Conservation (phyloP, 2,888 invertebrate species). For the Lucinisca nassula region DNA sequence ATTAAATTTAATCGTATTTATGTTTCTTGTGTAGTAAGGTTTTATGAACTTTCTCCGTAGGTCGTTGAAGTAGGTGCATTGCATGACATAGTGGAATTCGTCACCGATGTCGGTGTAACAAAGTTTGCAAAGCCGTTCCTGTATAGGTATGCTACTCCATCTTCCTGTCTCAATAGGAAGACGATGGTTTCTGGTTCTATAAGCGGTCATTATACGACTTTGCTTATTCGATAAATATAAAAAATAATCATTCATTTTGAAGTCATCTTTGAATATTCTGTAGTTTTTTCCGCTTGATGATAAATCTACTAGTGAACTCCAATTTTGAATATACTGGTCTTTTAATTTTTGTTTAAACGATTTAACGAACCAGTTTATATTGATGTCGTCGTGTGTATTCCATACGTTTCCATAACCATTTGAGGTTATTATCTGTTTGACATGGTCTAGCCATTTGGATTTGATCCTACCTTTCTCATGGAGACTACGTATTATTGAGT, state of each 20-base stretch:
- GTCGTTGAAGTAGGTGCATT: neutral
- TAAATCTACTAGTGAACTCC: neutral
- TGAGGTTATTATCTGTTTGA: neutral
- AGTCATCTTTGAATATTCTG: neutral
- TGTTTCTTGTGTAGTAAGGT: neutral
- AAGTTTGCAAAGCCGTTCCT: neutral
- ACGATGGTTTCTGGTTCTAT: slow-evolving; percentile 5
- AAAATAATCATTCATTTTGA: neutral
- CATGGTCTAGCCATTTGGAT: neutral
- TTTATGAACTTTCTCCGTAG: neutral
- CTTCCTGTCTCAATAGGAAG: slow-evolving; percentile 18
- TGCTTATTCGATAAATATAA: neutral
- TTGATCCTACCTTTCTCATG: neutral
- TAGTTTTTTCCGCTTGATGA: neutral
- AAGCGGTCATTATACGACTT: neutral
- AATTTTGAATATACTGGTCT: neutral
- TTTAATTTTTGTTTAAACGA: slow-evolving; percentile 15
- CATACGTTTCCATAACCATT: neutral
- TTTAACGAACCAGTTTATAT: neutral
- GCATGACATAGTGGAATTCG: slow-evolving; percentile 8
- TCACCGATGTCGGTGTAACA: neutral
- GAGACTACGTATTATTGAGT: neutral
- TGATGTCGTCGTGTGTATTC: neutral
- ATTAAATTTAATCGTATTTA: neutral
- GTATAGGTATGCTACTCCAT: neutral